Evolutionary conservation across 1,140 invertebrate species (phyloP), one percentile per base, ranked within the genome.

Genomic region (Aphelenchoides besseyi): DNA sequence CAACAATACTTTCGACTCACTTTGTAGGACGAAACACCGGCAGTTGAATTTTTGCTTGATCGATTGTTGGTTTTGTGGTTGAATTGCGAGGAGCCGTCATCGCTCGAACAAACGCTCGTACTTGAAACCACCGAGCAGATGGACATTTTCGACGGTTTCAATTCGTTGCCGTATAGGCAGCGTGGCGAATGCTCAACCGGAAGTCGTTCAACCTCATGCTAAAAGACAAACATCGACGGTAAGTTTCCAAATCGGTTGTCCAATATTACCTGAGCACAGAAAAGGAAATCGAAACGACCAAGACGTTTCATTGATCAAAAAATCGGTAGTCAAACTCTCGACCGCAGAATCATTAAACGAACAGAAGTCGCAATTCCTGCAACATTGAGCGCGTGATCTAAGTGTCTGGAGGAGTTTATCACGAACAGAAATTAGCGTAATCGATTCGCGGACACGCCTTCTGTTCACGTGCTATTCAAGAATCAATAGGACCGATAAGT

Each of bases 41-140:
- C n/a, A 29, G 59, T 18, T 1, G 26, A 61, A 2, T 26, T 61
- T 61, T 16, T 16, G 30, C 59, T n/a, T 61, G n/a, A n/a, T 61
- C n/a, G n/a, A 2, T 36, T 36, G 59, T n/a, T 16, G 16, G 30
- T 26, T n/a, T 18, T 0, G 59, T 36, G 18, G 59, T 36, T 26
- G 26, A 48, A 12, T 48, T 48, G 41, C 41, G 41, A 48, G 12
- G 41, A 48, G 41, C 12, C 12, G 41, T 48, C 41, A n/a, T n/a
- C n/a, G n/a, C n/a, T 52, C 33, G 59, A 61, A 36, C n/a, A 61
- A 30, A 61, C n/a, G 33, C 59, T 61, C 59, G n/a, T n/a, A 36
- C n/a, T 30, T n/a, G 59, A 61, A 2, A 30, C n/a, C n/a, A 61
- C 59, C 59, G 59, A 61, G 2, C 59, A 61, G 30, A 61, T n/a